Conservation (phyloP, 1,140 invertebrate species). For the Liolophura sinensis region DNA sequence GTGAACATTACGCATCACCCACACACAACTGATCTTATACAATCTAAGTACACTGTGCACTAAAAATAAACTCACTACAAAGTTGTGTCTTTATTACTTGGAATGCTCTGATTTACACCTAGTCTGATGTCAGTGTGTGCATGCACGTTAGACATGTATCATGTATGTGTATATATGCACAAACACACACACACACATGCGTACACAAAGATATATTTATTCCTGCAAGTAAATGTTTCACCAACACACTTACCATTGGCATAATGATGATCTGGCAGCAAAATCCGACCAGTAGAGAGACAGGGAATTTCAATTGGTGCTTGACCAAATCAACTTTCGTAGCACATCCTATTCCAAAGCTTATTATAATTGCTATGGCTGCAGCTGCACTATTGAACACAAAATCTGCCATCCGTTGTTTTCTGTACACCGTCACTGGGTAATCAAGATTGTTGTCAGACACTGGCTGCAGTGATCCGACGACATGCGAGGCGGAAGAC, state of each 20-base stretch:
- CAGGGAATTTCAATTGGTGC: constrained; percentile 46
- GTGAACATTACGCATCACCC: no score
- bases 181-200: no score
- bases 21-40: no score
- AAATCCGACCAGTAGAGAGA: constrained; percentile 45
- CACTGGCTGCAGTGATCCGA: not conserved
- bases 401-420: constrained; percentile 44
- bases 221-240: no score
- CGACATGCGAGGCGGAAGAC: not conserved
- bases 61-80: no score
- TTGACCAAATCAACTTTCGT: constrained; percentile 49
- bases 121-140: no score
- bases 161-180: no score
- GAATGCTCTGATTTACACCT: no score
- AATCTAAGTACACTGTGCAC: no score
- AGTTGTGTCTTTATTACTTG: no score
- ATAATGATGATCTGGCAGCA: constrained; percentile 53
- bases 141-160: no score
- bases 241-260: constrained; percentile 48
- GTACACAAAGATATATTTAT: no score
- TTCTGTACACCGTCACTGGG: constrained; percentile 30
- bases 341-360: constrained; percentile 53
- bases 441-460: constrained; percentile 21
- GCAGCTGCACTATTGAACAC: constrained; percentile 49
- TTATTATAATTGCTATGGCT: constrained; percentile 52